Conservation (phyloP, 2,888 invertebrate species). For the Sepiola atlantica region DNA sequence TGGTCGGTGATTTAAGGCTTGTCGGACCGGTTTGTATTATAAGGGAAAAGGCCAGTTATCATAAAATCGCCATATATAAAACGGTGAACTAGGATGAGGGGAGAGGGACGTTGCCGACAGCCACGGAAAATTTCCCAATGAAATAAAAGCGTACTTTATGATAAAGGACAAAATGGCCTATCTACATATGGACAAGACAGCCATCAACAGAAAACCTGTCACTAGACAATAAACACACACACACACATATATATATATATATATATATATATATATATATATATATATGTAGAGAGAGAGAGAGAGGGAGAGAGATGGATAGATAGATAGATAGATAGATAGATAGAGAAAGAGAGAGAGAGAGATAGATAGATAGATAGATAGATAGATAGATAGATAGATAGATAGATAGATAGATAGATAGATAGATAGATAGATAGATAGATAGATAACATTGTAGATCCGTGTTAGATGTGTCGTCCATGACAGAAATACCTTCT, state of each 20-base stretch:
- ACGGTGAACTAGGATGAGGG: too few species aligned
- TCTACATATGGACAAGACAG: background rate
- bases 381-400: too few species aligned
- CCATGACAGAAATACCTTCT: too few species aligned
- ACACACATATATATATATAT: background rate
- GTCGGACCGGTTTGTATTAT: background rate
- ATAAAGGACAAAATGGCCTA: background rate
- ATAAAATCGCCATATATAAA: conserved; percentile 13
- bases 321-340: too few species aligned
- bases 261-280: background rate
- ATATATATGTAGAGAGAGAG: too few species aligned
- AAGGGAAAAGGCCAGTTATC: conserved; percentile 4
- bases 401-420: too few species aligned
- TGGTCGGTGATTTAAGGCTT: background rate
- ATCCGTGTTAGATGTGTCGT: too few species aligned
- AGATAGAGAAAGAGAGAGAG: too few species aligned
- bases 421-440: too few species aligned
- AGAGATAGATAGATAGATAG: too few species aligned
- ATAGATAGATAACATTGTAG: too few species aligned
- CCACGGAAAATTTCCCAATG: background rate
- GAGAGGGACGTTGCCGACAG: background rate
- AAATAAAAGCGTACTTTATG: conserved; percentile 9
- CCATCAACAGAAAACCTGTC: background rate
- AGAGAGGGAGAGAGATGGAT: too few species aligned
- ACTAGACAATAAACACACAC: background rate